These are phyloP conservation scores for Ecdyonurus torrentis DNA, from an alignment of 2,888 invertebrate genomes.

Conservation along the genomic window DNA sequence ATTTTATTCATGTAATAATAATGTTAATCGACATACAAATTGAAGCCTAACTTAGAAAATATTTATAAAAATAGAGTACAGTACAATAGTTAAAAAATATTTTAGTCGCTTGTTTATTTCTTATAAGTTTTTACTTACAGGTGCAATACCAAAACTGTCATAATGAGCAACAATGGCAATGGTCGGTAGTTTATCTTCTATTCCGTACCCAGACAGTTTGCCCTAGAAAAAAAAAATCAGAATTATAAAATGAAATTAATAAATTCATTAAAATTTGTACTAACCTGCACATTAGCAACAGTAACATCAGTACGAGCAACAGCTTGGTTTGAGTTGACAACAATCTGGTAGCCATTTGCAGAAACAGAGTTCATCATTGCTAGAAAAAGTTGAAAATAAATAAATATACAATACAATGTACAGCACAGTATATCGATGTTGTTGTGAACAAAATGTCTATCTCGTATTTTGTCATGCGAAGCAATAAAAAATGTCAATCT, in stretches of 20 bases:
- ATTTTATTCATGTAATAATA: too few relatives aligned
- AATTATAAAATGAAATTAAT: background rate
- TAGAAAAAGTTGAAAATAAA: too few relatives aligned
- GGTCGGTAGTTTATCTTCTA: slow-evolving; percentile 57
- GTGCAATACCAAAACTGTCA: slow-evolving; percentile 76
- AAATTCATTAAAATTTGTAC: slow-evolving; percentile 2
- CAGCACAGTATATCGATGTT: too few relatives aligned
- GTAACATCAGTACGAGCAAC: slow-evolving; percentile 58
- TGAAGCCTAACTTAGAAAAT: too few relatives aligned
- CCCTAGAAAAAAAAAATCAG: slow-evolving; percentile 36
- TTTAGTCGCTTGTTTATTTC: too few relatives aligned
- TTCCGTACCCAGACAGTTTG: slow-evolving; percentile 55
- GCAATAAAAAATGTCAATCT: too few relatives aligned
- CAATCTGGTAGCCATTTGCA: slow-evolving; percentile 88
- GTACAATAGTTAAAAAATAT: too few relatives aligned
- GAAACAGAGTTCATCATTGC: slow-evolving; percentile 75
- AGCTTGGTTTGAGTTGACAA: slow-evolving; percentile 57
- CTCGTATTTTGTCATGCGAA: too few relatives aligned
- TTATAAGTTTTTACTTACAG: slow-evolving; percentile 41
- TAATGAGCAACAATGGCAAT: slow-evolving; percentile 87
- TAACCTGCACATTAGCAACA: slow-evolving; percentile 53
- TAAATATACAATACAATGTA: too few relatives aligned
- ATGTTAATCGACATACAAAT: too few relatives aligned
- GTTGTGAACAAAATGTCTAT: too few relatives aligned
- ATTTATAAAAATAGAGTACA: too few relatives aligned